phyloP scores from a whole-genome alignment of 1,140 invertebrate genomes.

The Phthorimaea operculella region DNA sequence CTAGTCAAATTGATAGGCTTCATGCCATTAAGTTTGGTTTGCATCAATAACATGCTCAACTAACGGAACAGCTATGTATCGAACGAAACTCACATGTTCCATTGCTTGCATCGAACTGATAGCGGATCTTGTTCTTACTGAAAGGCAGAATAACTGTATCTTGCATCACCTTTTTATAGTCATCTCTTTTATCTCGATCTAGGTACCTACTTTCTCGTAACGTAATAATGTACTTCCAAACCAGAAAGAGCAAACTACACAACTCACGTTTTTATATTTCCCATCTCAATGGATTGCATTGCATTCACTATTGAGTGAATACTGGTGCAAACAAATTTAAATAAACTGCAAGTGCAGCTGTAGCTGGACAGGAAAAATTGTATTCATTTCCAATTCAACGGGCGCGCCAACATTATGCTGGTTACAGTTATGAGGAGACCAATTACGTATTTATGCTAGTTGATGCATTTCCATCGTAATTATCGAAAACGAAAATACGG shows the following conservation, averaged over 20 bases:
- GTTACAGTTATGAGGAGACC: neutral
- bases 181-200: too few relatives aligned
- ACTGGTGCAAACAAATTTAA: neutral
- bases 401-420: neutral
- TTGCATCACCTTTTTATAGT: too few relatives aligned
- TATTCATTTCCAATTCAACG: neutral
- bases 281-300: neutral
- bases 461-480: too few relatives aligned
- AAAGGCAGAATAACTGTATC: too few relatives aligned
- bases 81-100: too few relatives aligned
- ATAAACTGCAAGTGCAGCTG: neutral
- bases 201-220: too few relatives aligned
- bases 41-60: too few relatives aligned
- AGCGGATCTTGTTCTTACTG: too few relatives aligned
- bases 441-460: neutral
- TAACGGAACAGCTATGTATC: too few relatives aligned
- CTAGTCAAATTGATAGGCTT: neutral
- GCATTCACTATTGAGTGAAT: neutral
- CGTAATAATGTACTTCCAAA: neutral
- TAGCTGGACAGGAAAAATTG: neutral
- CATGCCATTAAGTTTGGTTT: too few relatives aligned
- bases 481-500: too few relatives aligned
- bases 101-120: too few relatives aligned
- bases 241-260: slow-evolving; percentile 8
- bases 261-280: neutral